Evolutionary conservation across 1,140 invertebrate genomes (phyloP).

Genomic region (Chironomus striatipennis): DNA sequence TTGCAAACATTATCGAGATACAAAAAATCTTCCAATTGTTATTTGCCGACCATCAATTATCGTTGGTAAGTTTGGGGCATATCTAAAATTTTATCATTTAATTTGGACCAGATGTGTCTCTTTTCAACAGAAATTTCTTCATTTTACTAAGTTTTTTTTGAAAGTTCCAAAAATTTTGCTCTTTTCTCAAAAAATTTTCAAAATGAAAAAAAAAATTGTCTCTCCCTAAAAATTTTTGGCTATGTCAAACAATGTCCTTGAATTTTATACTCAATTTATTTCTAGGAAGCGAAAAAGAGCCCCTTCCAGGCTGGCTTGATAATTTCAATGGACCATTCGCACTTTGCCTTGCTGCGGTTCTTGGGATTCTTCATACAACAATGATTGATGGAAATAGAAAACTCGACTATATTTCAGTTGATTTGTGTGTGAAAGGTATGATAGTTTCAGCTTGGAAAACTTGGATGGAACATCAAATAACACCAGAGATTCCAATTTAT

Average conservation of each 20-base stretch:
- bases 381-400: conserved; percentile 51
- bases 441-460: conserved; percentile 66
- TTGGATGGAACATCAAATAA: conserved; percentile 35
- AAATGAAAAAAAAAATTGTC: too few species aligned
- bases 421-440: conserved; percentile 73
- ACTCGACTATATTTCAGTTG: conserved; percentile 79
- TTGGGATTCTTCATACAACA: conserved; percentile 61
- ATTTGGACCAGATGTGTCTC: too few species aligned
- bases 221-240: too few species aligned
- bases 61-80: too few species aligned
- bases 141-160: too few species aligned
- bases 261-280: too few species aligned
- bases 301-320: conserved; percentile 79
- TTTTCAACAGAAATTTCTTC: too few species aligned
- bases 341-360: conserved; percentile 47
- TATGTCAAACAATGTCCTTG: too few species aligned
- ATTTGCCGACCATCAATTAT: conserved; percentile 84
- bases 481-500: background rate
- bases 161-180: too few species aligned
- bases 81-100: too few species aligned
- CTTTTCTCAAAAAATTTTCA: too few species aligned
- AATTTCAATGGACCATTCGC: conserved; percentile 81
- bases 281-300: conserved; percentile 48
- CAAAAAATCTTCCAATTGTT: conserved; percentile 60
- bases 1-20: conserved; percentile 59